Evolutionary conservation across 1,140 invertebrate species (phyloP).

Genomic region (Epicauta chinensis): DNA sequence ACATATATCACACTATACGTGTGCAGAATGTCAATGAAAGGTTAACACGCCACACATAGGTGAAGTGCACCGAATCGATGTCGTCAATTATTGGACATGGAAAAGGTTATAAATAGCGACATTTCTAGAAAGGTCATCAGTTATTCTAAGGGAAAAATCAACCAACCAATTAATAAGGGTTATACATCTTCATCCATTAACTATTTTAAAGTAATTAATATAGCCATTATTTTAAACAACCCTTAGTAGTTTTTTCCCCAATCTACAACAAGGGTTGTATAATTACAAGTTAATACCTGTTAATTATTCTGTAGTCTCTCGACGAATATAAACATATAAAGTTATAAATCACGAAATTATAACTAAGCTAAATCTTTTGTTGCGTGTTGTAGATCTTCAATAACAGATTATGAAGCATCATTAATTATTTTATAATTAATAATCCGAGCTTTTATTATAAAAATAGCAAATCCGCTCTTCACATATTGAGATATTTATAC

Average conservation of each 20-base stretch:
- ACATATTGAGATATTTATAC: too few species aligned
- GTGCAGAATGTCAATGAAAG: conserved; percentile 18
- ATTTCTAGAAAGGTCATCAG: conserved; percentile 15
- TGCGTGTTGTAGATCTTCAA: too few species aligned
- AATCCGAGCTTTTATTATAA: too few species aligned
- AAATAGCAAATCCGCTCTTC: too few species aligned
- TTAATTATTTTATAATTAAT: too few species aligned
- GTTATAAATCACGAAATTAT: conserved; percentile 14
- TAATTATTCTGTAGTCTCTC: conserved; percentile 21
- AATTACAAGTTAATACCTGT: conserved; percentile 23
- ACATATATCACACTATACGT: not conserved
- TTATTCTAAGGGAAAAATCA: conserved; percentile 4
- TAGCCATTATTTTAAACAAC: conserved; percentile 16
- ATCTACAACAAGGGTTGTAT: conserved; percentile 9
- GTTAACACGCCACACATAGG: conserved; percentile 13
- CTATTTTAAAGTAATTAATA: conserved; percentile 16
- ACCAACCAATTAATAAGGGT: not conserved
- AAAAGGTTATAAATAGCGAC: conserved; percentile 18
- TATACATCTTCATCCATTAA: conserved; percentile 11
- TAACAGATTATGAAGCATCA: too few species aligned
- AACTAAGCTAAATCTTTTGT: too few species aligned
- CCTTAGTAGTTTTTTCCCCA: conserved; percentile 16
- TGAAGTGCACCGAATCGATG: conserved; percentile 16
- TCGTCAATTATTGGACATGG: conserved; percentile 16
- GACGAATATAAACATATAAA: conserved; percentile 14